These are phyloP conservation scores for Volucella zonaria DNA, from an alignment of 2,888 invertebrate species.

Conservation along the genomic window DNA sequence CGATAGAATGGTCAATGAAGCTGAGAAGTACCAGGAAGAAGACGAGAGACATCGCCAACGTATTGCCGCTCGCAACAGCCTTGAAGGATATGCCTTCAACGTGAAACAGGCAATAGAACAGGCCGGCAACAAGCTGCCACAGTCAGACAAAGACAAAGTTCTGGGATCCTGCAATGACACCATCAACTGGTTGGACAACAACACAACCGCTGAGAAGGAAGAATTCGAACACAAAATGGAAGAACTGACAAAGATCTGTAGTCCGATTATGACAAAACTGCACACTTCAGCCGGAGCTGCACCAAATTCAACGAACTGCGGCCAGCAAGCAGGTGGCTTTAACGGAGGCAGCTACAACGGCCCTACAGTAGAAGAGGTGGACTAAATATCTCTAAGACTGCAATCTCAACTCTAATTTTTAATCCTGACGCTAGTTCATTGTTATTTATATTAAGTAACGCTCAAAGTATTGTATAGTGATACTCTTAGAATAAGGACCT, in stretches of 20 bases:
- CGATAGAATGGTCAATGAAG: conserved; percentile 90
- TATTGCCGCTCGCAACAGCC: conserved; percentile 87
- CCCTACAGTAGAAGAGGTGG: conserved; percentile 80
- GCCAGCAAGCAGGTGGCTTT: conserved; percentile 86
- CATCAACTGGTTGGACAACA: conserved; percentile 89
- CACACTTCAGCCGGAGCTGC: conserved; percentile 75
- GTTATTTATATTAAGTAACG: too few relatives aligned
- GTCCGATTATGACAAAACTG: conserved; percentile 83
- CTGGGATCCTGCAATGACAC: conserved; percentile 86
- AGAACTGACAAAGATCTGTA: conserved; percentile 81
- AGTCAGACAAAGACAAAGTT: conserved; percentile 88
- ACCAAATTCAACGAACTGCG: conserved; percentile 71
- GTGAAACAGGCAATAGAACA: conserved; percentile 88
- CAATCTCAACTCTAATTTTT: not conserved
- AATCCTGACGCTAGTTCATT: too few relatives aligned
- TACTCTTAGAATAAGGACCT: not conserved
- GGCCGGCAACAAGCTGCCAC: conserved; percentile 85
- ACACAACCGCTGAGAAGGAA: conserved; percentile 89
- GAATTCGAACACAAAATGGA: conserved; percentile 86
- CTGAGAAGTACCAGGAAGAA: conserved; percentile 88
- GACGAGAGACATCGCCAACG: conserved; percentile 88
- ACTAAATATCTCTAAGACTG: conserved; percentile 84
- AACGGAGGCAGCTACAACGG: conserved; percentile 83
- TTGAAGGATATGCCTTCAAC: conserved; percentile 88
- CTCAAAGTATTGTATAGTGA: too few relatives aligned